phyloP scores from a whole-genome alignment of 2,113 vertebrate genomes.

The Charadrius vociferus region DNA sequence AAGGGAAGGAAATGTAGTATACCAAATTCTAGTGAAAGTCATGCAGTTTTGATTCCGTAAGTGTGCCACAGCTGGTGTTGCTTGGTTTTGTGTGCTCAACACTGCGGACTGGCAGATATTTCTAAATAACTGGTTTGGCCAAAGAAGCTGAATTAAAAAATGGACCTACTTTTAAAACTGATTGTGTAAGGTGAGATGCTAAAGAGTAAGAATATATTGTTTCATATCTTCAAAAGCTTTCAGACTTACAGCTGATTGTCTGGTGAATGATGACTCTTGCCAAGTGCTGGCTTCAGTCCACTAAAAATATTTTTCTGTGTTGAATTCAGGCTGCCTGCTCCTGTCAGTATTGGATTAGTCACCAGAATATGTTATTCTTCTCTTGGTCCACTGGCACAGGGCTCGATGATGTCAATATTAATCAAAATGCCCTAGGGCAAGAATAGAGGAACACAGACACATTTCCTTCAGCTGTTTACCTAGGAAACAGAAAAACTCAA shows the following conservation, averaged over 20 bases:
- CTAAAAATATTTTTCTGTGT: background rate
- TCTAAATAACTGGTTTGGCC: background rate
- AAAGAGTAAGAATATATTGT: background rate
- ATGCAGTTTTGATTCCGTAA: background rate
- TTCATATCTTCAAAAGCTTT: slow-evolving; percentile 1
- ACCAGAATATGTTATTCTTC: slow-evolving; percentile 17
- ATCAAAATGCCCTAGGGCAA: slow-evolving; percentile 31
- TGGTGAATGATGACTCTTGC: background rate
- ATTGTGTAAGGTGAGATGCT: background rate
- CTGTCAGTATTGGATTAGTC: slow-evolving; percentile 41
- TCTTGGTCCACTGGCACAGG: background rate
- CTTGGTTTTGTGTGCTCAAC: background rate
- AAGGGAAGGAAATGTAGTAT: background rate
- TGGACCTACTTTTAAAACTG: background rate
- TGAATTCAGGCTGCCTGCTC: background rate
- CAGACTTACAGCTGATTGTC: background rate
- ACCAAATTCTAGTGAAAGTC: background rate
- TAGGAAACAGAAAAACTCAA: slow-evolving; percentile 23
- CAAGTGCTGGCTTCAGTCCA: background rate
- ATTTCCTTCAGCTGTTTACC: slow-evolving; percentile 43
- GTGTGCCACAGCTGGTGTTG: background rate
- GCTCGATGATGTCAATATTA: slow-evolving; percentile 33
- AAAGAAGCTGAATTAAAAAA: background rate
- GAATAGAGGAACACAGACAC: background rate
- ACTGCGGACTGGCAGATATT: background rate